Base-by-base conservation (phyloP, 1,140 invertebrate species). In the Cyphomyrmex costatus region DNA sequence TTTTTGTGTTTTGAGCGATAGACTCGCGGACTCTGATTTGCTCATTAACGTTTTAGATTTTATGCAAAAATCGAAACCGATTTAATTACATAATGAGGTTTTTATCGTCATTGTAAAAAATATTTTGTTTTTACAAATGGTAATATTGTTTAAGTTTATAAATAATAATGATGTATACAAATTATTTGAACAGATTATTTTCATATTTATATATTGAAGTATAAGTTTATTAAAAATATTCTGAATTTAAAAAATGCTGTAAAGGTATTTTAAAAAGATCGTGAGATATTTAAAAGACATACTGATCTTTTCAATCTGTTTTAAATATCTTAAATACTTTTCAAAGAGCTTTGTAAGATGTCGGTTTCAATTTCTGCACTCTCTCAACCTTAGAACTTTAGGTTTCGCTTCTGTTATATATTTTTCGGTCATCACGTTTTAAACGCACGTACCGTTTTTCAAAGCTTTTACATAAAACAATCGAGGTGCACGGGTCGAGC, bases 401-500 rank as follows among this genome's bases (percentile, higher is more conserved):
- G 14, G 56, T 53, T 86, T 12, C 49, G 0, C 8, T 19, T 30
- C 12, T 49, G 36, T 21, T n/a, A 6, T 58, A 24, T 27, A 12
- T 63, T 46, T 71, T 63, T 24, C 27, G 36, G 3, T 19, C 33
- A 10, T 27, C 42, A 33, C 36, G 19, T 24, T 68, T 66, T 33
- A 66, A 60, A 53, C 42, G 66, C 36, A 4, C 14, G 7, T 36
- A 68, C 1, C 33, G n/a, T 2, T 46, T 73, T 2, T 56, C n/a
- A 68, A 83, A 86, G 21, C 16, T 66, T 49, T 30, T 70, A 56
- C n/a, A 8, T 46, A 49, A 60, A 63, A 60, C 36, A 14, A 61
- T 78, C 46, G 71, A 90, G 74, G 84, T 90, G 76, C 42, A 82
- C 70, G 71, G 66, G 87, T 86, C 89, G 76, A 88, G 80, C 85